Conservation (phyloP, 2,113 vertebrate genomes). For the Syngnathus floridae region DNA sequence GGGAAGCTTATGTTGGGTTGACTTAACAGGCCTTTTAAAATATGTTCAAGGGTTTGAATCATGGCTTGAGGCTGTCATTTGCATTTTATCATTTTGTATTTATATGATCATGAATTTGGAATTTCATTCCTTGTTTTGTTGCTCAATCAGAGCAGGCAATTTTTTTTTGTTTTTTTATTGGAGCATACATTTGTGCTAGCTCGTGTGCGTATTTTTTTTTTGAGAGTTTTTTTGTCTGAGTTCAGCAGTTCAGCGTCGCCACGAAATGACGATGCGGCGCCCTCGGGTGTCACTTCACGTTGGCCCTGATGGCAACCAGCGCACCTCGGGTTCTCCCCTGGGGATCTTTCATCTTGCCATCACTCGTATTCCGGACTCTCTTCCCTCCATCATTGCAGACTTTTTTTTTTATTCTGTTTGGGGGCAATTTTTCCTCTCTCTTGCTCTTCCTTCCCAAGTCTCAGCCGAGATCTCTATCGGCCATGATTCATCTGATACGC, state of each 20-base stretch:
- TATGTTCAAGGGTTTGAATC: not conserved
- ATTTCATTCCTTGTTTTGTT: not conserved
- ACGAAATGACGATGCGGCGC: slow-evolving; percentile 21
- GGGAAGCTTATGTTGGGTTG: not conserved
- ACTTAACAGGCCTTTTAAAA: not conserved
- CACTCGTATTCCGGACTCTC: slow-evolving; percentile 1
- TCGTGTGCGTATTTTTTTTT: not conserved
- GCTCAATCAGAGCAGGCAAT: not conserved
- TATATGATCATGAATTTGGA: not conserved
- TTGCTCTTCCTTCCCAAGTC: slow-evolving; percentile 35
- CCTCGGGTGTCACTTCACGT: slow-evolving; percentile 32
- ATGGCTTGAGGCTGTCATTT: not conserved
- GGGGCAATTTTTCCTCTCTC: slow-evolving; percentile 27
- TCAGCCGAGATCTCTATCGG: slow-evolving; percentile 59
- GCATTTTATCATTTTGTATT: not conserved
- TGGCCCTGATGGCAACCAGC: slow-evolving; percentile 40
- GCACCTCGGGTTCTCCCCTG: slow-evolving; percentile 13
- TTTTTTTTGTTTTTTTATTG: not conserved
- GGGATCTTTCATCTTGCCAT: slow-evolving; percentile 27
- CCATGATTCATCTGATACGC: slow-evolving; percentile 60
- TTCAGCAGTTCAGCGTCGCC: slow-evolving; percentile 22
- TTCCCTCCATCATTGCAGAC: slow-evolving; percentile 39
- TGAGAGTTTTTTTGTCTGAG: not conserved
- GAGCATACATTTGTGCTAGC: not conserved
- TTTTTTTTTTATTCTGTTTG: slow-evolving; percentile 35